Evolutionary conservation across 2,113 vertebrate genomes (phyloP).

Genomic region (Mobula birostris): DNA sequence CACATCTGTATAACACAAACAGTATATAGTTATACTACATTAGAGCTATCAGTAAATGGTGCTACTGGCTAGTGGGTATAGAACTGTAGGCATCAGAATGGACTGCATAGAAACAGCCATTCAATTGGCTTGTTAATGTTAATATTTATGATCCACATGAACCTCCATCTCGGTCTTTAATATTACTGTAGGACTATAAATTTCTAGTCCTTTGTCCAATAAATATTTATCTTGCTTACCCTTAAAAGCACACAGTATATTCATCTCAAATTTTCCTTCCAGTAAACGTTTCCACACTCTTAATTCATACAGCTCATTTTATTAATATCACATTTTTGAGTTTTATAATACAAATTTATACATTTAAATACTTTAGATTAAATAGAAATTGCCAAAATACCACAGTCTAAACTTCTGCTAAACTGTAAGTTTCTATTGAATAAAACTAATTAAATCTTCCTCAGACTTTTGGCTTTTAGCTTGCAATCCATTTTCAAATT

Average conservation of each 20-base stretch:
- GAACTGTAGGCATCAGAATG: background rate
- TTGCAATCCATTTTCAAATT: background rate
- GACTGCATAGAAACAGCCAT: background rate
- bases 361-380: background rate
- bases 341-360: background rate
- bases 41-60: background rate
- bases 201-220: no score
- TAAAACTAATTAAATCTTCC: no score
- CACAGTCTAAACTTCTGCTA: no score
- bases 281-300: no score
- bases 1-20: background rate
- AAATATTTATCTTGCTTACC: no score
- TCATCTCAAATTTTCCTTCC: no score
- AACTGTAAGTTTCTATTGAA: no score
- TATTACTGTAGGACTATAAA: no score
- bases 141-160: background rate
- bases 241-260: no score
- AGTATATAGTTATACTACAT: background rate
- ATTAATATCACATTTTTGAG: no score
- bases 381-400: background rate
- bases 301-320: background rate
- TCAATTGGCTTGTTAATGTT: background rate
- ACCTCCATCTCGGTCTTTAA: no score
- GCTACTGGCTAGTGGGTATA: background rate
- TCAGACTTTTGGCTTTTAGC: background rate